Percentiles rank a stretch among this genome's conserved stretches.
Conservation (phyloP, 2,113 vertebrate genomes). For the Nothoprocta pentlandii region DNA sequence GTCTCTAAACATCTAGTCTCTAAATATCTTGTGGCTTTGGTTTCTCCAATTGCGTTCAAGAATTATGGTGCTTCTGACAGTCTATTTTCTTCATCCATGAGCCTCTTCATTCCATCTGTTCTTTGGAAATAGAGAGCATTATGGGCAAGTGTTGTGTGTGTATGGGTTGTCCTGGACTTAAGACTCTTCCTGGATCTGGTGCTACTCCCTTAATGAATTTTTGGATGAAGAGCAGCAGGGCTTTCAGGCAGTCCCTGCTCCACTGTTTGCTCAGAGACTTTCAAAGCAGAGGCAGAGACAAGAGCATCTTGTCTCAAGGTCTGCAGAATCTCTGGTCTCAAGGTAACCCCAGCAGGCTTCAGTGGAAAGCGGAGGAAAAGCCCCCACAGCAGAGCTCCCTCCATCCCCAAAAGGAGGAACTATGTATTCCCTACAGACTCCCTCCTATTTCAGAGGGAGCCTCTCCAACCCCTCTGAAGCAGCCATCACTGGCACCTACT, state of each 20-base stretch:
- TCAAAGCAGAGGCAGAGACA: not conserved
- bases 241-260: not conserved
- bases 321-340: not conserved
- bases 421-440: not conserved
- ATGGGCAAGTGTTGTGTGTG: not conserved
- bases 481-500: not conserved
- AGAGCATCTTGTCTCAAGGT: not conserved
- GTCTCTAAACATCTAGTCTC: not conserved
- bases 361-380: not conserved
- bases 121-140: not conserved
- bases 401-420: not conserved
- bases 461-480: not conserved
- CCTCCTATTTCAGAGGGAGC: not conserved
- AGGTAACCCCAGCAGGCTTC: accelerated
- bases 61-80: not conserved
- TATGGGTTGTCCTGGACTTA: not conserved
- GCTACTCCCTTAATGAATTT: not conserved
- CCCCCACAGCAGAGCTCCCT: not conserved
- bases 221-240: not conserved
- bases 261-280: not conserved
- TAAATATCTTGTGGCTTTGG: not conserved
- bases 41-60: not conserved
- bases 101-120: not conserved
- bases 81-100: not conserved
- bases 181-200: not conserved